phyloP scores from a whole-genome alignment of 2,113 vertebrate genomes.

The Hippocampus mohnikei region DNA sequence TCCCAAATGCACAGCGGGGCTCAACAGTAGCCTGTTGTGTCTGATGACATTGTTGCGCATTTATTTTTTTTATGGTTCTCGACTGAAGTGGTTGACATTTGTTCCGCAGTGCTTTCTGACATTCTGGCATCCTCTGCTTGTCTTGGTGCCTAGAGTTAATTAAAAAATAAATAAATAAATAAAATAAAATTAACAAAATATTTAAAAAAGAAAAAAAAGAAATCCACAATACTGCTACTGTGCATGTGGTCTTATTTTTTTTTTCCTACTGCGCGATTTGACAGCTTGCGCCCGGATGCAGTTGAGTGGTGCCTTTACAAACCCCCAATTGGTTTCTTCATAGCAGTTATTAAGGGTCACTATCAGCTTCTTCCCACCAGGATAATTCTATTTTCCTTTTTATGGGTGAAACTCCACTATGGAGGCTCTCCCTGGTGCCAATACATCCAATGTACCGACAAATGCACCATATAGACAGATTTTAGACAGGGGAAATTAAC shows the following conservation, averaged over 20 bases:
- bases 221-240: no score
- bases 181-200: no score
- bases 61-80: slow-evolving; percentile 1
- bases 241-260: no score
- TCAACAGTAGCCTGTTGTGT: not conserved
- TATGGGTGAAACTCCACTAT: not conserved
- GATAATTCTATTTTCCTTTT: not conserved
- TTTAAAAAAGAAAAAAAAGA: no score
- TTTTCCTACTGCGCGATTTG: slow-evolving; percentile 13
- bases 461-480: not conserved
- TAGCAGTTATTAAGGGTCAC: slow-evolving; percentile 14
- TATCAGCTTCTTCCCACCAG: not conserved
- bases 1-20: slow-evolving; percentile 11
- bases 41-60: not conserved
- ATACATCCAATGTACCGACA: not conserved
- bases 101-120: not conserved
- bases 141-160: not conserved
- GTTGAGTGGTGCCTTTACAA: slow-evolving; percentile 17
- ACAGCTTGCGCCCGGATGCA: slow-evolving; percentile 21
- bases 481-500: not conserved
- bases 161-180: not conserved
- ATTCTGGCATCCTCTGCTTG: not conserved
- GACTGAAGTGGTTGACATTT: not conserved
- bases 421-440: not conserved
- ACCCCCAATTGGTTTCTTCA: slow-evolving; percentile 19